Percentiles rank a stretch among this genome's conserved stretches.
These are phyloP conservation scores for Bubo bubo DNA, from an alignment of 2,113 vertebrate genomes.

Conservation along the genomic window DNA sequence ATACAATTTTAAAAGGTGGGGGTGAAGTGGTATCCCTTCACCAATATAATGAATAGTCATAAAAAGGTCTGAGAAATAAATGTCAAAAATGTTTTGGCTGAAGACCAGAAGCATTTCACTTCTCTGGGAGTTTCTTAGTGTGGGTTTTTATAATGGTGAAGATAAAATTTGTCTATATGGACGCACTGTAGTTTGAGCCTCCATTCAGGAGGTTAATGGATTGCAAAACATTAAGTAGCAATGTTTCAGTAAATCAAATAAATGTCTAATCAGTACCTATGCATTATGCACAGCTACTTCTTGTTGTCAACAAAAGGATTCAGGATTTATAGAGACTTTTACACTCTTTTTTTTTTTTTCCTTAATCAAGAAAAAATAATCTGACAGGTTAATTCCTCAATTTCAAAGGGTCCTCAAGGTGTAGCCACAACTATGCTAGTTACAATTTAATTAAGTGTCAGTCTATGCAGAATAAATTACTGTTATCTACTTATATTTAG, in stretches of 20 bases:
- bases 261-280: not conserved
- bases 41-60: not conserved
- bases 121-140: not conserved
- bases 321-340: not conserved
- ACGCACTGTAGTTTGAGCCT: not conserved
- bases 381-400: constrained; percentile 8
- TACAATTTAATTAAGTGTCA: constrained; percentile 53
- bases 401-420: constrained; percentile 24
- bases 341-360: not conserved
- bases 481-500: not conserved
- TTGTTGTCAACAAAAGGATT: not conserved
- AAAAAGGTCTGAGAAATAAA: not conserved
- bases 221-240: not conserved
- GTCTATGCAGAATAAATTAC: constrained; percentile 42
- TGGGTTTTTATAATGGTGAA: not conserved
- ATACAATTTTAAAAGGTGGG: not conserved
- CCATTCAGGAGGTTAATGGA: not conserved
- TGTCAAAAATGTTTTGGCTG: not conserved
- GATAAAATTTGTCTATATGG: not conserved
- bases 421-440: not conserved
- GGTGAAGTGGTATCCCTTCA: not conserved
- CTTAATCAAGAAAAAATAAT: constrained; percentile 32
- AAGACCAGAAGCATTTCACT: not conserved
- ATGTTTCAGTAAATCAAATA: not conserved
- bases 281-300: not conserved